phyloP scores from a whole-genome alignment of 2,797 vertebrate genomes.

The Chaunax sp. region DNA sequence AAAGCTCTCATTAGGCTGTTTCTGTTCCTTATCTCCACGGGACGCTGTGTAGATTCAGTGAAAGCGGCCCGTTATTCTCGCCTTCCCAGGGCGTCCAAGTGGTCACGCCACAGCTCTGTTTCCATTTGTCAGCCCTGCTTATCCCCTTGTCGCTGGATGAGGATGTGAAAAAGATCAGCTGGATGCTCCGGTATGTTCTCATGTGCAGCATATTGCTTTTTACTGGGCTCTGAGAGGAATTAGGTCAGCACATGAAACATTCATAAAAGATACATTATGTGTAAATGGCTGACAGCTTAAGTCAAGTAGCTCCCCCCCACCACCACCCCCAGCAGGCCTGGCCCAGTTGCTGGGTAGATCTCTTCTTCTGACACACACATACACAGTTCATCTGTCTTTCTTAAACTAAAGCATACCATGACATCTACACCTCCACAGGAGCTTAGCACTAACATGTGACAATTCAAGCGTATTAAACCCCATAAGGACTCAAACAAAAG shows the following conservation, averaged over 20 bases:
- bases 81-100: conserved; percentile 28
- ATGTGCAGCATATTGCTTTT: conserved; percentile 71
- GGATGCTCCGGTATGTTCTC: conserved; percentile 62
- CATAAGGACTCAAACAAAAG: not conserved
- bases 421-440: conserved; percentile 2
- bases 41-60: conserved; percentile 43
- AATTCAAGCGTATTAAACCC: conserved; percentile 8
- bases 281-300: conserved; percentile 75
- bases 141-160: conserved; percentile 29
- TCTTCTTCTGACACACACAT: conserved; percentile 10
- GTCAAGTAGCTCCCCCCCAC: conserved; percentile 53
- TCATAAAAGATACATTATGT: conserved; percentile 80
- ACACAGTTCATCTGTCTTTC: conserved; percentile 8
- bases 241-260: conserved; percentile 83
- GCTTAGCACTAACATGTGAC: conserved; percentile 3
- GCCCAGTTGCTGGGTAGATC: conserved; percentile 60
- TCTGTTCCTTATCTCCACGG: conserved; percentile 35
- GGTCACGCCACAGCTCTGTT: conserved; percentile 45
- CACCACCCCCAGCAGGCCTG: conserved; percentile 26
- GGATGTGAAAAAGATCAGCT: conserved; percentile 65
- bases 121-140: conserved; percentile 6
- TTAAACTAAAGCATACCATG: not conserved
- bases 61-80: conserved; percentile 33
- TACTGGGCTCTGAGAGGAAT: conserved; percentile 76
- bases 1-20: conserved; percentile 29